A percentile compares a stretch with the other conserved stretches of the same genome.
These are phyloP conservation scores for Tetanocera ferruginea DNA, from an alignment of 2,888 invertebrate genomes.

Conservation along the genomic window DNA sequence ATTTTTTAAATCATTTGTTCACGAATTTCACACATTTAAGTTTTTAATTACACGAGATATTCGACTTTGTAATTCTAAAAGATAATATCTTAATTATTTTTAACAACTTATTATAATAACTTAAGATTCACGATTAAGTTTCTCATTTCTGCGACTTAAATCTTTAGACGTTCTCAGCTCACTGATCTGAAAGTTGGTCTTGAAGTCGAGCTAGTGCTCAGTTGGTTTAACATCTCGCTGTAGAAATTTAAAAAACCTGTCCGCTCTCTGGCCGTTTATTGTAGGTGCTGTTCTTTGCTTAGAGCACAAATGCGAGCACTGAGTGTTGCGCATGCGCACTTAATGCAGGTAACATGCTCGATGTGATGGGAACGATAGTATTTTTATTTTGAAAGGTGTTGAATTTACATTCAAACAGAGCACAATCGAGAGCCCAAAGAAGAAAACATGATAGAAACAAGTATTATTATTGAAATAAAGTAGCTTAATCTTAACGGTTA, in stretches of 20 bases:
- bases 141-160: conserved; percentile 1
- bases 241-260: background rate
- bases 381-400: conserved; percentile 5
- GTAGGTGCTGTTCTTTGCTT: background rate
- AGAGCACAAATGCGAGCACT: background rate
- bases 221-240: background rate
- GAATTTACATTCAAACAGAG: background rate
- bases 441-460: too few species aligned
- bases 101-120: background rate
- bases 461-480: too few species aligned
- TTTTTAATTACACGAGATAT: background rate
- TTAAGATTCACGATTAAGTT: background rate
- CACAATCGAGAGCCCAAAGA: too few species aligned
- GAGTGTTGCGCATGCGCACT: conserved; percentile 11
- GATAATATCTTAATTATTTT: background rate
- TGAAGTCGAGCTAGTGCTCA: background rate
- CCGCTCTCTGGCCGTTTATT: background rate
- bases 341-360: background rate
- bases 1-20: background rate
- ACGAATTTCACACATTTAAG: background rate
- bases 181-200: conserved; percentile 7
- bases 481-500: too few species aligned
- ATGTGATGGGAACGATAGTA: background rate
- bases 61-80: background rate
- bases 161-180: background rate